A percentile compares a stretch with the other conserved stretches of the same genome.
phyloP scores from a whole-genome alignment of 2,888 invertebrate species.

The Sinodicranocentrus sp. region DNA sequence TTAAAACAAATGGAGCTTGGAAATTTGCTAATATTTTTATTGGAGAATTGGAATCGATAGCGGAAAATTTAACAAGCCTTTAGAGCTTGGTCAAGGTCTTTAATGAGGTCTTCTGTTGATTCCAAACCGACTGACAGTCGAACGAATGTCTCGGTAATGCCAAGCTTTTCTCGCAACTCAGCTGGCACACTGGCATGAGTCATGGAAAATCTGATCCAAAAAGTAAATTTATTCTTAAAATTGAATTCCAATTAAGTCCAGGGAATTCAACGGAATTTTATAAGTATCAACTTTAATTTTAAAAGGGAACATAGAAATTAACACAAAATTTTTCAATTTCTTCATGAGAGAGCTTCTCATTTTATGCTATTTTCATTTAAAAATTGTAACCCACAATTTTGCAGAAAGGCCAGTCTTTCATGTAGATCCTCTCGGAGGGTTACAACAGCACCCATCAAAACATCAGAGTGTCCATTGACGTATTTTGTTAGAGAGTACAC shows the following conservation, averaged over 20 bases:
- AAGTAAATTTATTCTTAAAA: too few species aligned
- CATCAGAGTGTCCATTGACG: constrained; percentile 98
- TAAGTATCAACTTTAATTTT: too few species aligned
- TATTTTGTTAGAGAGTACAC: constrained; percentile 95
- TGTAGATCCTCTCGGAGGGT: constrained; percentile 86
- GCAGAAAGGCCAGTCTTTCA: constrained; percentile 88
- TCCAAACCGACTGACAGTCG: constrained; percentile 80
- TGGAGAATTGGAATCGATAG: background rate
- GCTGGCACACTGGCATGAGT: constrained; percentile 80
- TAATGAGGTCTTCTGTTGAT: constrained; percentile 79
- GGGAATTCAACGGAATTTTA: too few species aligned
- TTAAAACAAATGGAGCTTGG: background rate
- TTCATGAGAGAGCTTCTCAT: constrained; percentile 29
- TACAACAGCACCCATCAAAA: constrained; percentile 95
- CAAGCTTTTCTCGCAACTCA: constrained; percentile 78
- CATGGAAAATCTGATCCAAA: too few species aligned
- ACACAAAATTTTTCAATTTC: too few species aligned
- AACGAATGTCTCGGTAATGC: constrained; percentile 80
- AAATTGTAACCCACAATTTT: constrained; percentile 80
- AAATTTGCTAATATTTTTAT: background rate
- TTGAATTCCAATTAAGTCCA: too few species aligned
- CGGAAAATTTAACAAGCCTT: constrained; percentile 35
- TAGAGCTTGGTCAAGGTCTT: constrained; percentile 79
- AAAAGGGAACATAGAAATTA: too few species aligned
- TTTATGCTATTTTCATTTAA: background rate